Conservation (phyloP, 2,113 vertebrate species). For the Gopherus evgoodei region DNA sequence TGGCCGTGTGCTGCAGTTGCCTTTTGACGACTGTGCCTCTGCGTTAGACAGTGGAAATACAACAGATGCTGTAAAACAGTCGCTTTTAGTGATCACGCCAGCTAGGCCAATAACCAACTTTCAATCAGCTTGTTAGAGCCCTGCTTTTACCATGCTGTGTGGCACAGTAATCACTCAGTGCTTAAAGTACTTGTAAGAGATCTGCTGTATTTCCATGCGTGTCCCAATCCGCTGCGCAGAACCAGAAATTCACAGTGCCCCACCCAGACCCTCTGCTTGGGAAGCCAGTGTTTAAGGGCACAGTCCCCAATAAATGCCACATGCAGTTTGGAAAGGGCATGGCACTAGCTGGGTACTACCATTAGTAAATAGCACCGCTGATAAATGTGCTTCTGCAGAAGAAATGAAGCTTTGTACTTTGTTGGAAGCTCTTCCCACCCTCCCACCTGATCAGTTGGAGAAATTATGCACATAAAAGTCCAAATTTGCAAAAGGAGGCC, state of each 20-base stretch:
- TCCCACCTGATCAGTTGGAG: no score
- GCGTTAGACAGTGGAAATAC: background rate
- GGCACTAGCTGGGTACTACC: background rate
- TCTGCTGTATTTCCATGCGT: background rate
- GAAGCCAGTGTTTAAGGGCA: background rate
- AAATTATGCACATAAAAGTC: background rate
- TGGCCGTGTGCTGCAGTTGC: no score
- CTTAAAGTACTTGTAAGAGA: no score
- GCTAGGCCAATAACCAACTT: background rate
- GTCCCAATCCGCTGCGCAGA: background rate
- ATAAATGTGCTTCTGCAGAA: background rate
- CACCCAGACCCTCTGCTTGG: background rate
- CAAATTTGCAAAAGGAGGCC: background rate
- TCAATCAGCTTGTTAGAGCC: no score
- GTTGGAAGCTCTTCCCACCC: background rate
- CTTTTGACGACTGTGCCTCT: background rate
- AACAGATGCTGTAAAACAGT: background rate
- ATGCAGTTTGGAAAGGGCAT: background rate
- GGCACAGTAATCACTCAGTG: background rate
- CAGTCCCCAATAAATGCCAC: background rate
- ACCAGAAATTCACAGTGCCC: background rate
- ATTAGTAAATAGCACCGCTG: no score
- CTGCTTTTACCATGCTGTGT: no score
- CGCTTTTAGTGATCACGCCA: background rate
- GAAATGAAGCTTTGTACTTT: background rate